phyloP scores from a whole-genome alignment of 2,113 vertebrate species.

The Mellivora capensis region DNA sequence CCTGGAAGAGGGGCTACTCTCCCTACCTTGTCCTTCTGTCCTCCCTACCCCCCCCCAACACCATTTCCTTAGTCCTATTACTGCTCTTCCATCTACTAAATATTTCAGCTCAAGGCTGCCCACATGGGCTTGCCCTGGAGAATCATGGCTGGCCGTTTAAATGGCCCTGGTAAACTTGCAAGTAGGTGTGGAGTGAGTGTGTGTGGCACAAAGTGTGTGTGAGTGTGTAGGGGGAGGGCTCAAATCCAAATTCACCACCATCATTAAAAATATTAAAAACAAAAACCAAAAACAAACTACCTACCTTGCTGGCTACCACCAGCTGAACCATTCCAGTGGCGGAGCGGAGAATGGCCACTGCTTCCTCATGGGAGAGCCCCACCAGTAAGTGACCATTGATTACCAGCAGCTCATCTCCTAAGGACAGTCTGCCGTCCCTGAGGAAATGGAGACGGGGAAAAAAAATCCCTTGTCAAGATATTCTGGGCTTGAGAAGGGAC shows the following conservation, averaged over 20 bases:
- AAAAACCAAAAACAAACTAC: constrained; percentile 19
- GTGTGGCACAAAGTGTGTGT: too few relatives aligned
- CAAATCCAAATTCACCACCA: background rate
- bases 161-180: background rate
- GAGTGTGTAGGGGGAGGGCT: background rate
- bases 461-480: constrained; percentile 46
- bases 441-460: constrained; percentile 68
- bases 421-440: constrained; percentile 93
- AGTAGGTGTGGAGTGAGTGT: too few relatives aligned
- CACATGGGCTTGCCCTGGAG: too few relatives aligned
- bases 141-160: background rate
- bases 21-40: background rate
- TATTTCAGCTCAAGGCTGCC: background rate
- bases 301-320: constrained; percentile 94
- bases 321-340: constrained; percentile 91
- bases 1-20: background rate
- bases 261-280: background rate
- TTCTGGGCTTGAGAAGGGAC: background rate
- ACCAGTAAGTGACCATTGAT: constrained; percentile 95
- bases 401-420: constrained; percentile 94
- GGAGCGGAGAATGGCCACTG: constrained; percentile 91
- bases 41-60: background rate
- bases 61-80: background rate
- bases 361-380: constrained; percentile 95
- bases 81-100: background rate